Evolutionary conservation across 2,888 invertebrate genomes (phyloP).

Genomic region (Lottia scabra): DNA sequence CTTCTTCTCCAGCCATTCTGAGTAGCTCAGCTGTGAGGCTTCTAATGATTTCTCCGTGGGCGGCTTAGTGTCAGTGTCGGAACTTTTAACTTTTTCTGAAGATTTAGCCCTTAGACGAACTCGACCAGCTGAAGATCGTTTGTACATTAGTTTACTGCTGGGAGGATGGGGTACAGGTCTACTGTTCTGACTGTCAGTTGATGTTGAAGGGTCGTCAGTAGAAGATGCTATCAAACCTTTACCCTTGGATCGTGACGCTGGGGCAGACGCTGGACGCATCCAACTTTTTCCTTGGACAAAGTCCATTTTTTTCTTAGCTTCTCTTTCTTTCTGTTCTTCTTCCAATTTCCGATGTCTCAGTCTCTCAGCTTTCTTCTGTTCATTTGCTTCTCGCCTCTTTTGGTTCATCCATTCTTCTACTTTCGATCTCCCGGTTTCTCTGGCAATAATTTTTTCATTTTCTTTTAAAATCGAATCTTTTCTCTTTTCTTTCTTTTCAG

Average conservation of each 20-base stretch:
- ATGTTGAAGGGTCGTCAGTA: neutral
- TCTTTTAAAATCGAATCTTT: constrained; percentile 42
- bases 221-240: neutral
- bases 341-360: constrained; percentile 21
- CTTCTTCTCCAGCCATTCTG: constrained; percentile 56
- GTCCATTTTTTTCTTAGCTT: constrained; percentile 16
- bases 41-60: constrained; percentile 26
- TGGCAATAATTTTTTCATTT: constrained; percentile 40
- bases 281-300: constrained; percentile 33
- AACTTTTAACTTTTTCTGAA: constrained; percentile 26
- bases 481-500: constrained; percentile 46
- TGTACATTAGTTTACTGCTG: constrained; percentile 56
- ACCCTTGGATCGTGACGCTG: constrained; percentile 8
- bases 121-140: constrained; percentile 54
- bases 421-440: constrained; percentile 39
- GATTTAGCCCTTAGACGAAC: constrained; percentile 44
- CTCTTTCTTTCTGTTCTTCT: constrained; percentile 25
- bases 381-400: constrained; percentile 46
- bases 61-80: constrained; percentile 31
- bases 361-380: constrained; percentile 38
- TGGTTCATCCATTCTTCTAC: constrained; percentile 51
- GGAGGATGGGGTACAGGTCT: constrained; percentile 25
- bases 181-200: neutral
- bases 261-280: constrained; percentile 38
- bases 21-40: constrained; percentile 50